Percentiles rank a stretch among this genome's conserved stretches.
Conservation (phyloP, 2,888 invertebrate species). For the Oscheius sp. region DNA sequence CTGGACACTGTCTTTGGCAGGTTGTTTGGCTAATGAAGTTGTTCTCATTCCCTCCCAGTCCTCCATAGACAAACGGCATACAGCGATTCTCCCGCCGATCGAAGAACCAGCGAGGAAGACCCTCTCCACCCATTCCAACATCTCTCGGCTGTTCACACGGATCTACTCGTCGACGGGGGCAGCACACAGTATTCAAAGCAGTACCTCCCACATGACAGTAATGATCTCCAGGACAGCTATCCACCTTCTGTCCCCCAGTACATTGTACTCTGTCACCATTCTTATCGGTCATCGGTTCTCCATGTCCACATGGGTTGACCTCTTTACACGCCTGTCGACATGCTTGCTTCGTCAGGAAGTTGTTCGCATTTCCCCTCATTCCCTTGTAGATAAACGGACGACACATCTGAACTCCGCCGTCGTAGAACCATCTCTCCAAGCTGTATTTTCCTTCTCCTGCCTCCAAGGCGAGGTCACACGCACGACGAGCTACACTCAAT, state of each 20-base stretch:
- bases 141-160: conserved; percentile 58
- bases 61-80: conserved; percentile 63
- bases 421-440: conserved; percentile 59
- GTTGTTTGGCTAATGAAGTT: conserved; percentile 63
- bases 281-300: conserved; percentile 59
- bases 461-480: conserved; percentile 55
- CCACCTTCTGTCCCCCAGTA: conserved; percentile 49
- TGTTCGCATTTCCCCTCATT: conserved; percentile 64
- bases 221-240: conserved; percentile 46
- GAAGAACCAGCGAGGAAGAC: conserved; percentile 64
- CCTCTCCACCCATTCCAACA: conserved; percentile 59
- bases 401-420: conserved; percentile 58
- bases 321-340: conserved; percentile 62
- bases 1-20: conserved; percentile 58
- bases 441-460: conserved; percentile 54
- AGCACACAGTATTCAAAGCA: conserved; percentile 62
- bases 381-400: conserved; percentile 58
- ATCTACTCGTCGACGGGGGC: conserved; percentile 50
- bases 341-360: conserved; percentile 59
- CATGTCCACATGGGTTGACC: conserved; percentile 63
- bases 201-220: conserved; percentile 66
- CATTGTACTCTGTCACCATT: conserved; percentile 58
- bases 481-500: conserved; percentile 42
- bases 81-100: conserved; percentile 58
- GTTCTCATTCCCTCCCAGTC: conserved; percentile 66